These are phyloP conservation scores for Halotydeus destructor DNA, from an alignment of 1,140 invertebrate genomes.

Conservation along the genomic window DNA sequence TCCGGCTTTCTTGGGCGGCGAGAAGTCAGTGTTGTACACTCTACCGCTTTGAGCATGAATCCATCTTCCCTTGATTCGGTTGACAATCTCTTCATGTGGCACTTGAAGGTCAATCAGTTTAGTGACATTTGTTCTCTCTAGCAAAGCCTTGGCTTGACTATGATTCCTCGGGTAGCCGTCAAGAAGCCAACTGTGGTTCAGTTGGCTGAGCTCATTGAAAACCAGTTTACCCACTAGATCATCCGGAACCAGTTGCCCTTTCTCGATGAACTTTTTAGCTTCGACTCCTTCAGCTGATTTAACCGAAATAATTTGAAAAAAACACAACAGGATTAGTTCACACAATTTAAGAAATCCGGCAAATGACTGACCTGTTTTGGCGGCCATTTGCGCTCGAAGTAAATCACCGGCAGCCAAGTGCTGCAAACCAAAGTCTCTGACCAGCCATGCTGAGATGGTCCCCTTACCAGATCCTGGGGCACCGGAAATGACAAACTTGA, in stretches of 20 bases:
- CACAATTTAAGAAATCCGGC: not conserved
- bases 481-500: conserved; percentile 28
- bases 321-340: not conserved
- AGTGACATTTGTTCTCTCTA: conserved; percentile 40
- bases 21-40: conserved; percentile 82
- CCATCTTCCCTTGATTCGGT: conserved; percentile 43
- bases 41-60: conserved; percentile 72
- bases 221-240: conserved; percentile 64
- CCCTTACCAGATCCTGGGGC: conserved; percentile 84
- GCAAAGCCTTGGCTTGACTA: conserved; percentile 52
- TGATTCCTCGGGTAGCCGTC: conserved; percentile 84
- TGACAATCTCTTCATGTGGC: conserved; percentile 69
- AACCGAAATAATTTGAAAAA: no score
- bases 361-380: conserved; percentile 38
- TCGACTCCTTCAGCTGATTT: conserved; percentile 41
- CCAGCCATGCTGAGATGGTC: conserved; percentile 69
- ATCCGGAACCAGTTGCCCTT: conserved; percentile 70
- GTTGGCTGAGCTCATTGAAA: no score
- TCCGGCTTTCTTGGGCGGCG: conserved; percentile 56
- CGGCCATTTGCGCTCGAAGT: conserved; percentile 52
- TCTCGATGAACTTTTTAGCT: conserved; percentile 52
- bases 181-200: conserved; percentile 52
- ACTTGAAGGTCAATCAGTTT: conserved; percentile 70
- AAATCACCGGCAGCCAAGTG: conserved; percentile 85
- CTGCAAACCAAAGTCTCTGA: conserved; percentile 57